Evolutionary conservation across 2,888 invertebrate genomes (phyloP).

Genomic region (Caenorhabditis sp.): DNA sequence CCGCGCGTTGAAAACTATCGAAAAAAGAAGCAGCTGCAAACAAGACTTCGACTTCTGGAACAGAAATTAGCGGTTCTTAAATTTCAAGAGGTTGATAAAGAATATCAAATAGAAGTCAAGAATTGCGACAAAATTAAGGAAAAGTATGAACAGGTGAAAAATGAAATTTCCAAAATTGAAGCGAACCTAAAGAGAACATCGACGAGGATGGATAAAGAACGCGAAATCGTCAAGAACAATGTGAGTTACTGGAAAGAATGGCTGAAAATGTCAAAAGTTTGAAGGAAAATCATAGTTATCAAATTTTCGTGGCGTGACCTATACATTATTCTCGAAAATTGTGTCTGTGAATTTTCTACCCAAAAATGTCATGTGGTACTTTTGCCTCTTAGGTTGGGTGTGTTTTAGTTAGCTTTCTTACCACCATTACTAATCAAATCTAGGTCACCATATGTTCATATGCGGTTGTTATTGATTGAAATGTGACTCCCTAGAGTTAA

Average conservation of each 20-base stretch:
- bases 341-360: not conserved
- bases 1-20: constrained; percentile 54
- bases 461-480: too few species aligned
- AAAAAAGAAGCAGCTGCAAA: constrained; percentile 40
- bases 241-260: constrained; percentile 7
- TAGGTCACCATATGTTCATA: too few species aligned
- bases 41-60: constrained; percentile 38
- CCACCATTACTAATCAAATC: too few species aligned
- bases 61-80: constrained; percentile 37
- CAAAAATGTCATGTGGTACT: too few species aligned
- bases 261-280: too few species aligned
- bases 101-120: constrained; percentile 9
- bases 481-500: too few species aligned
- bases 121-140: constrained; percentile 12
- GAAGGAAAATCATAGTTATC: too few species aligned
- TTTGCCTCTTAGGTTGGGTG: too few species aligned
- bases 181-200: not conserved
- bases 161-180: not conserved
- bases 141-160: constrained; percentile 4
- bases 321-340: too few species aligned
- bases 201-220: not conserved
- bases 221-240: not conserved
- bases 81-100: constrained; percentile 2
- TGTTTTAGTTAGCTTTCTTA: too few species aligned
- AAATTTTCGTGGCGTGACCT: too few species aligned